These are phyloP conservation scores for Erebia palarica DNA, from an alignment of 2,888 invertebrate genomes.

Conservation along the genomic window DNA sequence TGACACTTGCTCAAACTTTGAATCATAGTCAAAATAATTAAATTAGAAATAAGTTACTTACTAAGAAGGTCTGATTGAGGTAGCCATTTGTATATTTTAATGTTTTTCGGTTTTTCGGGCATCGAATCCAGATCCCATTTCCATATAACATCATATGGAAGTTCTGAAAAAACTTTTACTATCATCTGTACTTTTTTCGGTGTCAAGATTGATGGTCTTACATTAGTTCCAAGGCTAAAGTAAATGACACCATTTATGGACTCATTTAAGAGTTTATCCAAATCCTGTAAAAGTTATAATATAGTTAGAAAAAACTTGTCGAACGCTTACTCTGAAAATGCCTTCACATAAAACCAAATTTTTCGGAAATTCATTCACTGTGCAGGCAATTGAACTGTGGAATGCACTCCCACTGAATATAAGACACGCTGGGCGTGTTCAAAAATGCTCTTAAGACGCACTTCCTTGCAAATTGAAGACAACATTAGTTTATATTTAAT, in stretches of 20 bases:
- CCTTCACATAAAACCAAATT: no score
- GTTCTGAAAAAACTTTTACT: constrained; percentile 56
- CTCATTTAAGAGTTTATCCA: constrained; percentile 53
- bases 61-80: constrained; percentile 58
- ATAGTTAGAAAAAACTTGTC: no score
- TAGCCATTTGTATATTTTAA: constrained; percentile 66
- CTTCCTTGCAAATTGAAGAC: no score
- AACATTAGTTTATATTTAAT: no score
- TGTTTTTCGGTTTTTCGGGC: constrained; percentile 58
- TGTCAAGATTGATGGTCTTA: constrained; percentile 54
- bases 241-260: constrained; percentile 67
- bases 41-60: constrained; percentile 26
- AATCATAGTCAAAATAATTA: no score
- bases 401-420: no score
- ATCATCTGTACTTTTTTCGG: constrained; percentile 53
- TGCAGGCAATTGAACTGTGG: no score
- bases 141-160: constrained; percentile 72
- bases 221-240: constrained; percentile 70
- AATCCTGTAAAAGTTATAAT: constrained; percentile 47
- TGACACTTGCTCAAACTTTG: no score
- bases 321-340: no score
- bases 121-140: constrained; percentile 66
- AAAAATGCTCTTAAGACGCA: no score
- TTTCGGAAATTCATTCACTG: no score
- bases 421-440: no score